Conservation (phyloP, 2,888 invertebrate species). For the Alviniconcha strummeri region DNA sequence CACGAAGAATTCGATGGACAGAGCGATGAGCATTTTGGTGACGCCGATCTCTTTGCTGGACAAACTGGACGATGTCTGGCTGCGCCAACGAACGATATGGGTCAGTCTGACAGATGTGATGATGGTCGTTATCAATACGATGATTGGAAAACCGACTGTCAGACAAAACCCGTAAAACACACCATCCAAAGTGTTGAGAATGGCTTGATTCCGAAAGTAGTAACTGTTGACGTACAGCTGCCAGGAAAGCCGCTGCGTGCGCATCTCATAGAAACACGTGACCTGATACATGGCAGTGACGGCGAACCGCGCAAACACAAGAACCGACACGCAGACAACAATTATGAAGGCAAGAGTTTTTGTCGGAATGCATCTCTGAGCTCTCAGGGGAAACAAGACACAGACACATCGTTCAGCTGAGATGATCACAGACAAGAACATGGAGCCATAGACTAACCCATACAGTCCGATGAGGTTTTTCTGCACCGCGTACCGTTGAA, state of each 20-base stretch:
- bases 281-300: constrained; percentile 19
- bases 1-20: constrained; percentile 25
- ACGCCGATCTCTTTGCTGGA: constrained; percentile 20
- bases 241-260: background rate
- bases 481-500: background rate
- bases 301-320: background rate
- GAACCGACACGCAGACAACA: background rate
- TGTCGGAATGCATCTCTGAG: background rate
- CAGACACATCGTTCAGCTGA: constrained; percentile 22
- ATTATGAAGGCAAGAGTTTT: background rate
- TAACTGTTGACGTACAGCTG: constrained; percentile 1
- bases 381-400: constrained; percentile 20
- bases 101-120: constrained; percentile 15
- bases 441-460: constrained; percentile 10
- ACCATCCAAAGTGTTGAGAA: background rate
- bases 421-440: background rate
- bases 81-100: background rate
- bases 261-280: constrained; percentile 6
- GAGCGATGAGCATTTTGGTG: constrained; percentile 23
- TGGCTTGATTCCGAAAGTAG: constrained; percentile 3
- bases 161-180: constrained; percentile 14
- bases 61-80: background rate
- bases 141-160: background rate
- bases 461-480: constrained; percentile 13
- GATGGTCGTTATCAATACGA: constrained; percentile 15